Base-by-base conservation (phyloP, 2,113 vertebrate genomes). In the Perognathus longimembris region DNA sequence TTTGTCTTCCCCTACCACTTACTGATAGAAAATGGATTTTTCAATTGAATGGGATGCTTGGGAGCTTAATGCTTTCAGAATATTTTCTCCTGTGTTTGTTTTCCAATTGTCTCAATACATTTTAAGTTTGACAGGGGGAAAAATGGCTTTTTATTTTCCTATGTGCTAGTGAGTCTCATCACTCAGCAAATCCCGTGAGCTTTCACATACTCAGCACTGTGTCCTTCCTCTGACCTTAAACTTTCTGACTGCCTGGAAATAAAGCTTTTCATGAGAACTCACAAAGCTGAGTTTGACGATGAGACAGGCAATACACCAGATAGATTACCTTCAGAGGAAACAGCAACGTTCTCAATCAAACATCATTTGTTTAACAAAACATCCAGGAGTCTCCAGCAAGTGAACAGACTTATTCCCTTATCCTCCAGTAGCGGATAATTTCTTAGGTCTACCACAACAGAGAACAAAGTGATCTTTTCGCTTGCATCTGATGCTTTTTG, bases 221-320 rank as follows among this genome's bases (percentile, higher is more conserved):
- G 88, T 93, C 92, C 89, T 95, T 96, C 94, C 90, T 91, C 76
- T 94, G 82, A 94, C 92, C 92, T 95, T 96, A 92, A 91, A 86
- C 74, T 94, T 92, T 74, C 95, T 92, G 36, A 22, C 57, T 89
- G 91, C 73, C 84, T 91, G 81, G 71, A 94, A 96, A 92, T 38
- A 94, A 89, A 89, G 73, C 50, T 77, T 88, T 94, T 66, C 76
- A 6, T 4, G 83, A 80, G 32, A 77, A 92, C 57, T 71, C 45
- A 38, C 59, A 67, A 67, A 90, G 67, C 87, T 77, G 38, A 67
- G 32, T 26, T 63, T 89, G 63, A 81, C 93, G 79, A 78, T 7
- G 74, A 93, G 76, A 76, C 59, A 40, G 45, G 86, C 70, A 83
- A 66, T 6, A 36, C 86, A 91, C 80, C 69, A 40, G 30, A 83